Evolutionary conservation across 2,797 vertebrate species (phyloP), one percentile per base, ranked within the genome.

Genomic region (Salarias fasciatus): DNA sequence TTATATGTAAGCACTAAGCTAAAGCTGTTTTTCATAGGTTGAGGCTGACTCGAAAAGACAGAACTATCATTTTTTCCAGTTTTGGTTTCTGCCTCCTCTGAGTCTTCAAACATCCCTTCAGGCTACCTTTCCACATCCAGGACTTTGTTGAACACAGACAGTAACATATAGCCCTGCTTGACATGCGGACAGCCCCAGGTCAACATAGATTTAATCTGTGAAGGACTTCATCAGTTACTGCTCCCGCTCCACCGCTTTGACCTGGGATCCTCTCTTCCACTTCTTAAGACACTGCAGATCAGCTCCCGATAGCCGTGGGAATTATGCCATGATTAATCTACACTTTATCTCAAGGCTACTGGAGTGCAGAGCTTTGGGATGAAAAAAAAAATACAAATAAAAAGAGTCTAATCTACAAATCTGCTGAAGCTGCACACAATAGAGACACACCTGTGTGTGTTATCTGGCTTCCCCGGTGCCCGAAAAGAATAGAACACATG

Each of bases 161-260:
- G 42, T 63, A 62, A 67, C 62, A 55, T 52, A 73, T 51, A 61
- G 46, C 51, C 57, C 75, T 35, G 61, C 77, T 65, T 36, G 4
- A 24, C 51, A 68, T 52, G 49, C 50, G 53, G 48, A 9, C 58
- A 12, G 44, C 68, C 47, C 44, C n/a, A 8, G 63, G 71, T 77
- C 76, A 51, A 29, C 11, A 60, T 52, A 67, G 63, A 82, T 82
- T 46, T 69, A 77, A 77, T 83, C 76, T 62, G 13, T 11, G 45
- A 61, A 57, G 38, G 15, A 12, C n/a, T 0, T 14, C 64, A 69
- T 73, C 56, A 45, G 45, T 73, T 70, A 73, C 53, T 48, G 28
- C 36, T 61, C 15, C 64, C 42, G 44, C 31, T 8, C 46, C 12
- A 9, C 8, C 47, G 15, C 56, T 47, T 30, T 57, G 60, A 53